Conservation (phyloP, 2,113 vertebrate genomes). For the Dicaeum eximium region DNA sequence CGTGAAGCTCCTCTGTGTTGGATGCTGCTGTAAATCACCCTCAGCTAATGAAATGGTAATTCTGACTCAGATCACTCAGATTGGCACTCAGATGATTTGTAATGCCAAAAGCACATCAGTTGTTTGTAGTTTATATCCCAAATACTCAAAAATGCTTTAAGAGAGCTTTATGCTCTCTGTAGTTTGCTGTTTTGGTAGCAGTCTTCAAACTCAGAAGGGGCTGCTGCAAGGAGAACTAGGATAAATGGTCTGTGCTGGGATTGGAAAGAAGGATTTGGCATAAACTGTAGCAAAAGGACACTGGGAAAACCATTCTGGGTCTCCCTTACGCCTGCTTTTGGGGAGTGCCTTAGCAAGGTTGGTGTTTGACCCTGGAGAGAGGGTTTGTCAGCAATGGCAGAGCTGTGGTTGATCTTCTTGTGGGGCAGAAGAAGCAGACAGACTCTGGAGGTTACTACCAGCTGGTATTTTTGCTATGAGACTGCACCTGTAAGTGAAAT, state of each 20-base stretch:
- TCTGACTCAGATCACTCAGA: background rate
- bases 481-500: background rate
- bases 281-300: background rate
- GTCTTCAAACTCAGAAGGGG: background rate
- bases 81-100: background rate
- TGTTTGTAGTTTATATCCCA: background rate
- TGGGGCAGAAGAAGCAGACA: background rate
- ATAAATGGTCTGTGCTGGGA: background rate
- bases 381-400: background rate
- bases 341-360: background rate
- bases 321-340: background rate
- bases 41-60: background rate
- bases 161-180: background rate
- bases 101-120: background rate
- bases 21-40: background rate
- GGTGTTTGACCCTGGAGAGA: background rate
- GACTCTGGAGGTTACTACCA: background rate
- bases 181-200: background rate
- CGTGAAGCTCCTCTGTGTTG: background rate
- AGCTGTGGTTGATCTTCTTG: background rate
- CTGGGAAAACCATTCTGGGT: background rate
- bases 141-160: background rate
- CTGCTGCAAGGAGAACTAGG: background rate
- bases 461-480: background rate
- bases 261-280: background rate